Evolutionary conservation across 2,797 vertebrate species (phyloP).

Genomic region (Lacerta bilineata): DNA sequence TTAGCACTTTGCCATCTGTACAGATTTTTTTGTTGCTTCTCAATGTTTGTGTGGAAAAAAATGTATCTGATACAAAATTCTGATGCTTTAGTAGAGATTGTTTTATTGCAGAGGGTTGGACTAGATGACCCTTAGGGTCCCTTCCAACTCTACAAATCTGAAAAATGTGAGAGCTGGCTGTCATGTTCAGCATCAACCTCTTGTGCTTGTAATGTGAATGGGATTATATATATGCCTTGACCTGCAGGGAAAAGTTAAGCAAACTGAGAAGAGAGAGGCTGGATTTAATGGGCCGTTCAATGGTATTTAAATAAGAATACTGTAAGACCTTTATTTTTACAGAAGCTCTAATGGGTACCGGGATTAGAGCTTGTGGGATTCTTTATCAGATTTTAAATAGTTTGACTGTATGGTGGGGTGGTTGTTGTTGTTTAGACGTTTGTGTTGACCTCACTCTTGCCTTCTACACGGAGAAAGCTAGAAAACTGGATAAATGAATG

Average conservation of each 20-base stretch:
- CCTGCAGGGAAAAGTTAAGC: background rate
- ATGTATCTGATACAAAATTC: background rate
- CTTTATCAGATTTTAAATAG: background rate
- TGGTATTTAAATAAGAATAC: background rate
- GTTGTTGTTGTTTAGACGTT: too few relatives aligned
- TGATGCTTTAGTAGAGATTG: too few relatives aligned
- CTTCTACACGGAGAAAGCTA: background rate
- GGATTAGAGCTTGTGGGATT: background rate
- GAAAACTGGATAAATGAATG: background rate
- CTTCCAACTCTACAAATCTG: too few relatives aligned
- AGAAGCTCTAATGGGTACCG: too few relatives aligned
- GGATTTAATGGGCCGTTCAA: background rate
- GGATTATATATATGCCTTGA: background rate
- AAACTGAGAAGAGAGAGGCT: background rate
- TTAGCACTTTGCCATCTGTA: constrained; percentile 29
- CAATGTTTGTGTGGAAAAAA: background rate
- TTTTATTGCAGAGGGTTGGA: too few relatives aligned
- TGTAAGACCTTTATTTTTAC: background rate
- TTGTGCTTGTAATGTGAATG: background rate
- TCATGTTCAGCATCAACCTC: background rate
- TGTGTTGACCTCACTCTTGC: background rate
- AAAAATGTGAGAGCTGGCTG: background rate
- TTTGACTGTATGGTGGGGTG: background rate
- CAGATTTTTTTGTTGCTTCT: constrained; percentile 13
- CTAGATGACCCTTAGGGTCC: too few relatives aligned